Base-by-base conservation (phyloP, 1,140 invertebrate genomes). In the Yoshiicerus persimilis region DNA sequence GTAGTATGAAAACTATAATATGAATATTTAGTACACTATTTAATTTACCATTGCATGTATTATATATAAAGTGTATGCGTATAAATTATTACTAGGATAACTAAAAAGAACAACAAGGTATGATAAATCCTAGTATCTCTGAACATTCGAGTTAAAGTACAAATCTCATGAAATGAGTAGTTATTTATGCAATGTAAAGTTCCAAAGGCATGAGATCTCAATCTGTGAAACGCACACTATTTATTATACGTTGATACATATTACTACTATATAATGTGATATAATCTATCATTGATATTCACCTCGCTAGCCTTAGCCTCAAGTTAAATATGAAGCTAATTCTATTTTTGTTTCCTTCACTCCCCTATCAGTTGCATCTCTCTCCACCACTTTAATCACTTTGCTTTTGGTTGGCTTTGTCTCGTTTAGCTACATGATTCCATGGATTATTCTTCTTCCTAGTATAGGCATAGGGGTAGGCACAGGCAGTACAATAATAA, bases 221-320 rank as follows among this genome's bases (percentile, higher is more conserved):
- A 38, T 80, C 75, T 34, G n/a, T 23, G 6, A 20, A 80, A 34
- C 34, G 3, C 0, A 30, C 27, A 32, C 27, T 16, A 32, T n/a
- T 56, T 56, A 20, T n/a, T 56, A 56, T 56, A 56, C 13, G 20
- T 56, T n/a, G n/a, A n/a, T n/a, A n/a, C n/a, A 56, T 56, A n/a
- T n/a, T 16, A 56, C n/a, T 56, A 56, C n/a, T 4, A 56, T 56
- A n/a, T 56, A n/a, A n/a, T 2, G 20, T 34, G 70, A 77, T 77
- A 77, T 36, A 34, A 80, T 80, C 75, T 80, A 80, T 80, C 75
- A 80, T 80, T 80, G 75, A 80, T 80, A 80, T 80, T 80, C 34
- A 80, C 32, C 75, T 80, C 32, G 75, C 75, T 80, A 80, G 75
- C 75, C 75, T 80, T 80, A 80, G 75, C 75, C 75, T 80, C 75